Conservation (phyloP, 2,113 vertebrate genomes). For the Bungarus multicinctus region DNA sequence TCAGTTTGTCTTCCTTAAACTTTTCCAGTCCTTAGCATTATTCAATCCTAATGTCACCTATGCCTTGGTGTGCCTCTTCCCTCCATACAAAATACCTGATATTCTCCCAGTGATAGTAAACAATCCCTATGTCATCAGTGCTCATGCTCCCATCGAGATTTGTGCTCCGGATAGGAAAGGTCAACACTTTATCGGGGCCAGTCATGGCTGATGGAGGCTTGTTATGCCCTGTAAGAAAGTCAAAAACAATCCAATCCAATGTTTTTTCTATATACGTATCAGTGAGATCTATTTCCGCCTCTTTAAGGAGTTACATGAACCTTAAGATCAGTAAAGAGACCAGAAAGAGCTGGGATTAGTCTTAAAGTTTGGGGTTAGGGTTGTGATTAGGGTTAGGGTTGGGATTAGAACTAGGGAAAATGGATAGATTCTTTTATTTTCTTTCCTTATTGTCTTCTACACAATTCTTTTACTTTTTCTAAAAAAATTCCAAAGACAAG, state of each 20-base stretch:
- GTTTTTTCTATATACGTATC: slow-evolving; percentile 5
- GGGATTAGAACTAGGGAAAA: neutral
- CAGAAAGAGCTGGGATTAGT: neutral
- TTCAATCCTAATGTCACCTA: neutral
- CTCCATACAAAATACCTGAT: slow-evolving; percentile 69
- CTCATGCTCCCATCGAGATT: slow-evolving; percentile 79
- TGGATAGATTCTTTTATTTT: neutral
- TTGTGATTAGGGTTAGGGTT: neutral
- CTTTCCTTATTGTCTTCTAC: neutral
- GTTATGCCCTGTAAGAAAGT: slow-evolving; percentile 66
- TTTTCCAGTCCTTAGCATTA: neutral
- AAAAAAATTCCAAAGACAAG: neutral
- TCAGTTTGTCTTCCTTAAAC: neutral
- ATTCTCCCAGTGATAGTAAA: slow-evolving; percentile 77
- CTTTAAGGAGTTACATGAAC: neutral
- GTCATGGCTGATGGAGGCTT: slow-evolving; percentile 76
- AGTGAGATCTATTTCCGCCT: neutral
- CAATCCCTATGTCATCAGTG: slow-evolving; percentile 76
- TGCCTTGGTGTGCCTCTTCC: neutral
- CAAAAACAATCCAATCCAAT: neutral
- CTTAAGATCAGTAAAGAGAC: neutral
- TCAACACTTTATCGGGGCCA: slow-evolving; percentile 79
- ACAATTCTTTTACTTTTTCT: neutral
- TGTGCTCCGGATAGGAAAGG: slow-evolving; percentile 73
- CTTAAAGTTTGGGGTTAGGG: no score